Base-by-base conservation (phyloP, 2,797 vertebrate genomes). In the Ctenopoma kingsleyae region DNA sequence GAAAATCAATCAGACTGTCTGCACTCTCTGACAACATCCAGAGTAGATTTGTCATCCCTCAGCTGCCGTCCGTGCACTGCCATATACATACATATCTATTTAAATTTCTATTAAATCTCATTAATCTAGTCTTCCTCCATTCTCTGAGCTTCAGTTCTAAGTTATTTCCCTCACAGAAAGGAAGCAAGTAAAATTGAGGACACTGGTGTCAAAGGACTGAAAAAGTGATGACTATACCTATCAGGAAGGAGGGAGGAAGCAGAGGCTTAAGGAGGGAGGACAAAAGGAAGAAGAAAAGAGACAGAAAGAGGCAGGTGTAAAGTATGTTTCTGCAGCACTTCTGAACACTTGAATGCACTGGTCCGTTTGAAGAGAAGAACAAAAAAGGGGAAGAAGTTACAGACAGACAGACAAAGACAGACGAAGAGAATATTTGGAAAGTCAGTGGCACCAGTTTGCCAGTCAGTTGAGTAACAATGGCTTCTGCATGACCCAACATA, bases 391-490 rank as follows among this genome's bases (percentile, higher is more conserved):
- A 35, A 32, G 54, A 54, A 81, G 44, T 32, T 51, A 60, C 52
- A 55, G 66, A 77, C 40, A 44, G 25, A 71, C 58, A 35, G 60
- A 78, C 67, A 59, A 35, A 81, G 23, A 71, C 53, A 40, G 48
- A 71, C 36, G 44, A 44, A 41, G 71, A 74, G 67, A 64, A 41
- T 49, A 81, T 86, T 81, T 85, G 80, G 78, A 89, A 74, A 80
- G 79, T 81, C 54, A 78, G 81, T 81, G 89, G 87, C 78, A 88
- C 82, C 81, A 69, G 76, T 88, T 82, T 79, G 60, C 74, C 76
- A 80, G 83, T 89, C 80, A 76, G 67, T 69, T 63, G 58, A 72
- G 66, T 64, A 81, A 71, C 56, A 50, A 87, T 87, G 87, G 89
- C 88, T 87, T 91, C 81, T 80, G 76, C 49, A 27, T 60, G 73